A percentile compares a stretch with the other conserved stretches of the same genome.
These are phyloP conservation scores for Antechinus flavipes DNA, from an alignment of 2,113 vertebrate genomes.

Conservation along the genomic window DNA sequence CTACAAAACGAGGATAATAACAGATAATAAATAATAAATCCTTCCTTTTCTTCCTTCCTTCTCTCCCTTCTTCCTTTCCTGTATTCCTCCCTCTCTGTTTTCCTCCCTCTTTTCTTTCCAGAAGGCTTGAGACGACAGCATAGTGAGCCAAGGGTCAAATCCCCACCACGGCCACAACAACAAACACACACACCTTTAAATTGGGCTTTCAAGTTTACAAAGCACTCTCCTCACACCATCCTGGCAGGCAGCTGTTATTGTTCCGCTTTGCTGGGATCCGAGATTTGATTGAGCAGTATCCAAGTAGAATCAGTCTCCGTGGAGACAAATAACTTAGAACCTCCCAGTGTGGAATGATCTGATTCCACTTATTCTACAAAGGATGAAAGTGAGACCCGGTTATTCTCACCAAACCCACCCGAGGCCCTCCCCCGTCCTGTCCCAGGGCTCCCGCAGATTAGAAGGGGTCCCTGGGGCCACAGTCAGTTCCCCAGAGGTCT, in stretches of 20 bases:
- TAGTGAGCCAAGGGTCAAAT: not conserved
- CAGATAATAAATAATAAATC: not conserved
- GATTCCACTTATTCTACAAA: not conserved
- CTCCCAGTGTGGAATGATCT: not conserved
- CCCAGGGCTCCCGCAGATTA: not conserved
- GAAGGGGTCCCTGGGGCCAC: not conserved
- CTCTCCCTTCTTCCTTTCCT: no score
- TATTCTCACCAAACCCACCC: not conserved
- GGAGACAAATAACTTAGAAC: not conserved
- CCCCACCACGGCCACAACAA: not conserved
- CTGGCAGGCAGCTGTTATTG: not conserved
- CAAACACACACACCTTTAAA: not conserved
- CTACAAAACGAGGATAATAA: not conserved
- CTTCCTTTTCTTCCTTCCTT: not conserved
- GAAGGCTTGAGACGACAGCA: not conserved
- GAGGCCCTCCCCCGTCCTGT: not conserved
- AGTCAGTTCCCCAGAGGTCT: not conserved
- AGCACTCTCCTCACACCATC: not conserved
- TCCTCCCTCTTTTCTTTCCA: not conserved
- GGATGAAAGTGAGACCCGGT: not conserved
- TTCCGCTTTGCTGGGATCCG: not conserved
- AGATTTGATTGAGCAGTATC: not conserved
- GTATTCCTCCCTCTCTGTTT: not conserved
- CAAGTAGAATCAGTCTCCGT: not conserved
- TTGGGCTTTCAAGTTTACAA: not conserved